These are phyloP conservation scores for Eubasilissa regina DNA, from an alignment of 1,140 invertebrate genomes.

Conservation along the genomic window DNA sequence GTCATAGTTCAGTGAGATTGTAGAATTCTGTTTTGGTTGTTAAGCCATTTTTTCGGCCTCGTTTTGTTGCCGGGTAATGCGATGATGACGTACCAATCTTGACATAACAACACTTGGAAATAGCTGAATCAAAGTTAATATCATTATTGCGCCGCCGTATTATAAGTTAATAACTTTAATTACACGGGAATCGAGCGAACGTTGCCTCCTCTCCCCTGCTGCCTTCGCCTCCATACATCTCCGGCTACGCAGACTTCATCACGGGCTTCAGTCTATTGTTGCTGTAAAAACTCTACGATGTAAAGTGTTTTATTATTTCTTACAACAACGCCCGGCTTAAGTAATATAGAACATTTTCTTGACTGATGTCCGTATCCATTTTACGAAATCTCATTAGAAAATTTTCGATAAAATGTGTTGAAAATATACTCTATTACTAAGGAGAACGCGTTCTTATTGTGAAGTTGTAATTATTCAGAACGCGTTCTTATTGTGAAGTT, in stretches of 20 bases:
- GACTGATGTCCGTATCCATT: neutral
- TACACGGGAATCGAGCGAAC: conserved; percentile 33
- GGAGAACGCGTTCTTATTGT: too few relatives aligned
- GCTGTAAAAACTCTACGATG: neutral
- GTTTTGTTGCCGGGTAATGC: neutral
- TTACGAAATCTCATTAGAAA: neutral
- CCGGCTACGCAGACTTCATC: conserved; percentile 3
- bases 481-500: too few relatives aligned
- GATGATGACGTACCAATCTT: neutral
- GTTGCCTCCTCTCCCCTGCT: neutral
- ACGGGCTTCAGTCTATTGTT: conserved; percentile 15
- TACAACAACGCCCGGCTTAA: neutral
- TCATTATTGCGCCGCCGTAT: neutral
- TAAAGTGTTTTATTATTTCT: neutral
- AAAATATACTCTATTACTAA: too few relatives aligned
- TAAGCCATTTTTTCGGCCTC: too few relatives aligned
- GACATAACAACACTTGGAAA: neutral
- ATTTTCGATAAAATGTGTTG: too few relatives aligned
- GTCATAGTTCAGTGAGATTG: too few relatives aligned
- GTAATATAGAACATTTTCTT: neutral
- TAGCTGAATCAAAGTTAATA: neutral
- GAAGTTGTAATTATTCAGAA: too few relatives aligned
- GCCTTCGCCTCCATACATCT: neutral
- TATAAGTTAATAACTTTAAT: conserved; percentile 39
- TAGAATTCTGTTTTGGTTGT: too few relatives aligned